A percentile compares a stretch with the other conserved stretches of the same genome.
Evolutionary conservation across 2,797 vertebrate species (phyloP).

Genomic region (Coluber constrictor): DNA sequence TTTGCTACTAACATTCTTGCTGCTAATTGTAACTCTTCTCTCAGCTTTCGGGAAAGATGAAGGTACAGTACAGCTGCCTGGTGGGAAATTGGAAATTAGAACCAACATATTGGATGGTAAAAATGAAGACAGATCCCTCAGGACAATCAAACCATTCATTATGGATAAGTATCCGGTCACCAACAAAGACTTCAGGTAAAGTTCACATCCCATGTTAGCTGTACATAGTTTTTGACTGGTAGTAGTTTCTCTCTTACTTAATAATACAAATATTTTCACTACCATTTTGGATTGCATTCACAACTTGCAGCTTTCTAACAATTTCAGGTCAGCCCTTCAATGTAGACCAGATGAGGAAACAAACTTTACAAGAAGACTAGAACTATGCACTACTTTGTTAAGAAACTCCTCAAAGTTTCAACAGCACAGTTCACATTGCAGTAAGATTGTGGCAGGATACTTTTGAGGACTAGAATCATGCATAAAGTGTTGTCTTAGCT

Average conservation of each 20-base stretch:
- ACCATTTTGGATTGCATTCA: neutral
- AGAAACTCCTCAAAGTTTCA: neutral
- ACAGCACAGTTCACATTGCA: neutral
- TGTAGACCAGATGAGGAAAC: neutral
- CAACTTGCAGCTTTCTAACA: neutral
- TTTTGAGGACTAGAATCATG: neutral
- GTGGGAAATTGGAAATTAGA: slow-evolving; percentile 81
- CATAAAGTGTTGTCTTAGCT: neutral
- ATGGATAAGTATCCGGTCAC: slow-evolving; percentile 86
- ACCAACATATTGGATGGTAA: slow-evolving; percentile 71
- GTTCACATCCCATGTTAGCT: accelerated
- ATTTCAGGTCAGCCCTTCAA: neutral
- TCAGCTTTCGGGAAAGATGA: slow-evolving; percentile 24
- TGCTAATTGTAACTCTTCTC: neutral
- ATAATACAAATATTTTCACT: neutral
- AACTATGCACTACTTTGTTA: neutral
- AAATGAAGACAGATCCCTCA: slow-evolving; percentile 74
- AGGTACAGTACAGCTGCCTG: slow-evolving; percentile 74
- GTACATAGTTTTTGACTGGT: neutral
- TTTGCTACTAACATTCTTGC: neutral
- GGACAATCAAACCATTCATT: slow-evolving; percentile 72
- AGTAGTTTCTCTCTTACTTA: neutral
- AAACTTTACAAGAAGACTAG: neutral
- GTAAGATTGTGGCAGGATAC: neutral
- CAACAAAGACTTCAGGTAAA: slow-evolving; percentile 87